These are phyloP conservation scores for Symphodus melops DNA, from an alignment of 2,113 vertebrate genomes.

Conservation along the genomic window DNA sequence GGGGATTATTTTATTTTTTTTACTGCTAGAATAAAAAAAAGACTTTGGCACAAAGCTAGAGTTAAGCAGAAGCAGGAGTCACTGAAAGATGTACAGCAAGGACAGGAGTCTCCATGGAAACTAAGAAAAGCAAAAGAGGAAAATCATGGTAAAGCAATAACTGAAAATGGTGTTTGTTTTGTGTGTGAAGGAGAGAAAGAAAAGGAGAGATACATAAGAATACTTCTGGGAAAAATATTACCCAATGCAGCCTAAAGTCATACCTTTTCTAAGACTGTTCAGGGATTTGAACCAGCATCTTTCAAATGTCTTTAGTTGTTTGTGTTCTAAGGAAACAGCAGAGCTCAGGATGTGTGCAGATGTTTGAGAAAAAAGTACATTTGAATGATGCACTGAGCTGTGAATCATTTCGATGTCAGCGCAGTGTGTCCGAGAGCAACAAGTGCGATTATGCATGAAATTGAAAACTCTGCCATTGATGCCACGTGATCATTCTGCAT, in stretches of 20 bases:
- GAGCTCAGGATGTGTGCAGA: neutral
- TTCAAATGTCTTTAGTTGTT: neutral
- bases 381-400: neutral
- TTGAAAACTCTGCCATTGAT: slow-evolving; percentile 50
- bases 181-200: neutral
- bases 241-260: neutral
- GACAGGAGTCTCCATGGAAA: slow-evolving; percentile 74
- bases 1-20: too few relatives aligned
- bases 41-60: slow-evolving; percentile 17
- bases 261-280: neutral
- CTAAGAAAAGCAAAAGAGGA: slow-evolving; percentile 62
- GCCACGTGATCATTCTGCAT: slow-evolving; percentile 42
- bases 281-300: neutral
- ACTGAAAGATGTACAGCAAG: slow-evolving; percentile 49
- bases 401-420: slow-evolving; percentile 33
- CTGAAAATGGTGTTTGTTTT: neutral
- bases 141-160: slow-evolving; percentile 48
- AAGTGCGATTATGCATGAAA: slow-evolving; percentile 71
- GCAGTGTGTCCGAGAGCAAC: slow-evolving; percentile 44
- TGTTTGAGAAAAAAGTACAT: neutral
- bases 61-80: slow-evolving; percentile 21
- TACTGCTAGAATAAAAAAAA: slow-evolving; percentile 15
- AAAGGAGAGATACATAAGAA: slow-evolving; percentile 12
- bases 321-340: slow-evolving; percentile 11
- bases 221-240: slow-evolving; percentile 5